Conservation (phyloP, 2,113 vertebrate genomes). For the Theropithecus gelada region DNA sequence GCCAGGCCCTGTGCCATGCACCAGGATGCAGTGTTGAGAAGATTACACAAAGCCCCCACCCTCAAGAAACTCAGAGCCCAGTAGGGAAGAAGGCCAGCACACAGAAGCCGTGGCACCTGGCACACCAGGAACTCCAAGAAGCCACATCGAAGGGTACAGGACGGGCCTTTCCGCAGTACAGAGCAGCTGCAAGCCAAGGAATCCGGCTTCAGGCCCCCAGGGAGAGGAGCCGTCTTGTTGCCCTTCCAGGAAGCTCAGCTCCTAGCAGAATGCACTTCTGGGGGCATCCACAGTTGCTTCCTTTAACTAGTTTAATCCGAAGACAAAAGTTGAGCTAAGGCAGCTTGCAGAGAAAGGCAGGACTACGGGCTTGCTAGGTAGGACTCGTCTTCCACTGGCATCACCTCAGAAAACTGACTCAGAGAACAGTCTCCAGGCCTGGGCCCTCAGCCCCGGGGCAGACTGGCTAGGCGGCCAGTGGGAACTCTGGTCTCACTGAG, state of each 20-base stretch:
- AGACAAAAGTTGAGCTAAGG: not conserved
- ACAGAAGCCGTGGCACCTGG: not conserved
- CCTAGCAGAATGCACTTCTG: not conserved
- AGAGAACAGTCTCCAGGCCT: not conserved
- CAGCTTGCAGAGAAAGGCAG: not conserved
- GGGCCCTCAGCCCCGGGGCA: not conserved
- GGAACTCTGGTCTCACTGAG: not conserved
- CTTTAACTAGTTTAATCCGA: not conserved
- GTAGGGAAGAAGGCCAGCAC: not conserved
- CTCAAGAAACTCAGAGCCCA: not conserved
- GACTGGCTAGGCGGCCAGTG: not conserved
- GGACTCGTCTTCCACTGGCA: not conserved
- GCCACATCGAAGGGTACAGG: rapidly evolving
- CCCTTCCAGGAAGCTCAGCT: not conserved
- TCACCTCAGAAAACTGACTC: not conserved
- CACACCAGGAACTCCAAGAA: not conserved
- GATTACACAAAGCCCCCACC: not conserved
- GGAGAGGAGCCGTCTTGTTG: too few species aligned
- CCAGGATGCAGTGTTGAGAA: not conserved
- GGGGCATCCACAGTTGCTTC: not conserved
- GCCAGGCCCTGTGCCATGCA: not conserved
- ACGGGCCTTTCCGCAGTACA: not conserved
- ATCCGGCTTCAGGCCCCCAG: not conserved
- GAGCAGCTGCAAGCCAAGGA: not conserved
- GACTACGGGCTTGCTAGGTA: not conserved